A percentile compares a stretch with the other conserved stretches of the same genome.
These are phyloP conservation scores for Melanotaenia nigrans DNA, from an alignment of 2,797 vertebrate genomes.

Conservation along the genomic window DNA sequence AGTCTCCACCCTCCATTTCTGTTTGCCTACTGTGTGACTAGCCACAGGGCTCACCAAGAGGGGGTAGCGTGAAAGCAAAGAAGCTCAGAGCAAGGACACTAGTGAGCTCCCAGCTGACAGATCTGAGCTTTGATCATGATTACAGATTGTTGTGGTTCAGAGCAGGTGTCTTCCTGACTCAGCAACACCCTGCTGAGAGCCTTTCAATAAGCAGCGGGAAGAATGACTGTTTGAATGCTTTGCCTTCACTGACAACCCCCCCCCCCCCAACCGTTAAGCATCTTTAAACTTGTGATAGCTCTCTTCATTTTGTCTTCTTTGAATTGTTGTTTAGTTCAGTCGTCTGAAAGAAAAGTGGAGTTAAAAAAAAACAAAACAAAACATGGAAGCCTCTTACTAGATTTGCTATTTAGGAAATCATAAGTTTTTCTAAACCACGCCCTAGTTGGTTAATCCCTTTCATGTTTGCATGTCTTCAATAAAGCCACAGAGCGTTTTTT, in stretches of 20 bases:
- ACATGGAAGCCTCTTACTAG: constrained; percentile 17
- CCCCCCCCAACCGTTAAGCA: constrained; percentile 32
- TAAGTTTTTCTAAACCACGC: constrained; percentile 37
- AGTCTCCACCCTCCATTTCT: constrained; percentile 34
- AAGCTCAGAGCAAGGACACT: constrained; percentile 52
- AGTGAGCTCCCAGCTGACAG: constrained; percentile 47
- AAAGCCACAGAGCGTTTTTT: constrained; percentile 43
- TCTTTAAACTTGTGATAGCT: constrained; percentile 18
- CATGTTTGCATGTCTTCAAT: constrained; percentile 49
- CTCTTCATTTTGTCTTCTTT: constrained; percentile 35
- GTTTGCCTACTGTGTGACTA: constrained; percentile 23
- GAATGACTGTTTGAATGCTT: constrained; percentile 50
- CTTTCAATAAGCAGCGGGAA: constrained; percentile 56
- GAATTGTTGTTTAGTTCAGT: constrained; percentile 46
- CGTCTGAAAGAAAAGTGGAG: constrained; percentile 39
- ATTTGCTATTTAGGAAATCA: constrained; percentile 39
- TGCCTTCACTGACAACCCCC: constrained; percentile 24
- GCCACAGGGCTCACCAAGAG: constrained; percentile 43
- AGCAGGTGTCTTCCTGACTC: constrained; percentile 69
- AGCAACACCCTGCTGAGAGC: constrained; percentile 57
- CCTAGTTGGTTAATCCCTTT: constrained; percentile 29
- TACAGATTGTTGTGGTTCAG: constrained; percentile 58
- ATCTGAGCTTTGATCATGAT: constrained; percentile 74
- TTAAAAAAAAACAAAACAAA: constrained; percentile 6
- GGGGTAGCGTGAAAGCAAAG: constrained; percentile 51